Conservation (phyloP, 2,888 invertebrate species). For the Abrostola tripartita region DNA sequence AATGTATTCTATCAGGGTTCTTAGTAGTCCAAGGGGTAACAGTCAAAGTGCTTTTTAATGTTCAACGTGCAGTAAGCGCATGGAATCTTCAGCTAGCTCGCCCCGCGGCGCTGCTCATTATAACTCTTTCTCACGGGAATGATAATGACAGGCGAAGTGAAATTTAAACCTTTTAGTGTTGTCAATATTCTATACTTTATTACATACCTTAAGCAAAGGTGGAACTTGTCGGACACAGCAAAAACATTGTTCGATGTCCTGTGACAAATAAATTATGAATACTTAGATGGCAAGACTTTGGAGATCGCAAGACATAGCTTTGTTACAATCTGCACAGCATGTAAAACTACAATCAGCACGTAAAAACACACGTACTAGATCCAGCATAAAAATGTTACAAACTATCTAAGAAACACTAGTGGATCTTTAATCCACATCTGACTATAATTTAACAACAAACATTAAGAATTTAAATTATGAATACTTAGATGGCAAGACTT, state of each 20-base stretch:
- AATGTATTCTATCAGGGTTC: conserved; percentile 13
- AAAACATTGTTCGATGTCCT: too few species aligned
- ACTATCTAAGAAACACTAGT: neutral
- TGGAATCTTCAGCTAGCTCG: neutral
- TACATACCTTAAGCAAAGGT: too few species aligned
- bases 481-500: too few species aligned
- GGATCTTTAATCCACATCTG: neutral
- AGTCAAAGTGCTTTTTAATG: conserved; percentile 44
- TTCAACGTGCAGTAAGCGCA: conserved; percentile 7
- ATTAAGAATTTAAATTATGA: conserved; percentile 11
- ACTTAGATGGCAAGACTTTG: too few species aligned
- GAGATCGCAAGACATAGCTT: too few species aligned
- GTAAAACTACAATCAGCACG: too few species aligned
- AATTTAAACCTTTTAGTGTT: neutral
- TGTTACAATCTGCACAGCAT: too few species aligned
- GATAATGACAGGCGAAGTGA: neutral
- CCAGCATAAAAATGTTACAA: too few species aligned
- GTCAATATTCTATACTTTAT: too few species aligned
- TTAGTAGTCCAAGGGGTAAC: neutral
- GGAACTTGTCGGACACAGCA: too few species aligned
- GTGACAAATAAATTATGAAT: too few species aligned
- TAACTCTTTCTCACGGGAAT: conserved; percentile 12
- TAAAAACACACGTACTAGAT: too few species aligned
- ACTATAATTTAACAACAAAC: conserved; percentile 8
- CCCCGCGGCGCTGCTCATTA: neutral